A percentile compares a stretch with the other conserved stretches of the same genome.
Evolutionary conservation across 2,113 vertebrate genomes (phyloP).

Genomic region (Cyanistes caeruleus): DNA sequence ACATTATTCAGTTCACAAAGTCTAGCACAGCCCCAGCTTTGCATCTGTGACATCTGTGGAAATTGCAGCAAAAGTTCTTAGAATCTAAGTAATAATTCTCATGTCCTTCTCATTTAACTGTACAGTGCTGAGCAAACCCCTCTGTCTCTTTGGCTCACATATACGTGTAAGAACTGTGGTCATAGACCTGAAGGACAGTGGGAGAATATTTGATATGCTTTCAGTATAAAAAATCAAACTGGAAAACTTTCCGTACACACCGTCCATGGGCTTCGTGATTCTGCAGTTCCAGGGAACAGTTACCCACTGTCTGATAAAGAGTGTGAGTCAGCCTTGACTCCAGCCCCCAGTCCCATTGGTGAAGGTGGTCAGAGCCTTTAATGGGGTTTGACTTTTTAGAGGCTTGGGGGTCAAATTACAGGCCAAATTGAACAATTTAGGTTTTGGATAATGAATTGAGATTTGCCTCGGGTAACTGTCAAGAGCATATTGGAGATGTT

Average conservation of each 20-base stretch:
- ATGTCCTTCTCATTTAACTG: accelerated
- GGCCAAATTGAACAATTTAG: too few relatives aligned
- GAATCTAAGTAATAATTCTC: background rate
- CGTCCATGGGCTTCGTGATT: background rate
- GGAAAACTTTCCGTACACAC: background rate
- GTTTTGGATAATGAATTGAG: too few relatives aligned
- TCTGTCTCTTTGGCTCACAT: background rate
- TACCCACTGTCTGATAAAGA: background rate
- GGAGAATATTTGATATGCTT: background rate
- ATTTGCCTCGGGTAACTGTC: too few relatives aligned
- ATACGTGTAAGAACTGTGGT: background rate
- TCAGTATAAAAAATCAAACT: background rate
- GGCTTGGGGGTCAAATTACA: too few relatives aligned
- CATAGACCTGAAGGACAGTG: background rate
- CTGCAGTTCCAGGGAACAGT: background rate
- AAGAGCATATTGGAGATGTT: too few relatives aligned
- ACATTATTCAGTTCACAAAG: background rate
- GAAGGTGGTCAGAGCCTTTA: too few relatives aligned
- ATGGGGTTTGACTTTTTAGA: too few relatives aligned
- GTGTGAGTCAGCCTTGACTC: background rate
- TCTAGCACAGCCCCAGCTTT: background rate
- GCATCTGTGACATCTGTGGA: background rate
- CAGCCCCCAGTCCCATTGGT: too few relatives aligned
- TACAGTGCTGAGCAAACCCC: background rate
- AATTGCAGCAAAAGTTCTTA: background rate